These are phyloP conservation scores for Drosophila sechellia DNA, from an alignment of 1,140 invertebrate genomes.

Conservation along the genomic window DNA sequence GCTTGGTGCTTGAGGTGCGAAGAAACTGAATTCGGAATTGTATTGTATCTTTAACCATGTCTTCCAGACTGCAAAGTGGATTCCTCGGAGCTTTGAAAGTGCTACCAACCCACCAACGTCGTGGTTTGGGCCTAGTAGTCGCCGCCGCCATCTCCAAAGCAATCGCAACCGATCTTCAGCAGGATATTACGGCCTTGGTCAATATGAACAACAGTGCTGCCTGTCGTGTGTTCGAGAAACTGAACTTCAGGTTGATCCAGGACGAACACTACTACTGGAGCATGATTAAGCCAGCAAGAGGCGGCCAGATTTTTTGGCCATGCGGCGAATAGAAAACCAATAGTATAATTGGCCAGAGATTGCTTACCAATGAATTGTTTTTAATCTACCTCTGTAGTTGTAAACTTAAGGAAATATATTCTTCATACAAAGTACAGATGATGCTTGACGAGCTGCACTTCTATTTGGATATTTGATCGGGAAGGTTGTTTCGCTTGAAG, in stretches of 20 bases:
- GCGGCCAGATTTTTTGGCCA: constrained; percentile 34
- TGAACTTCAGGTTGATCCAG: constrained; percentile 35
- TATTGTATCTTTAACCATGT: too few relatives aligned
- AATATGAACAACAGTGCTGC: constrained; percentile 51
- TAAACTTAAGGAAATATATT: too few relatives aligned
- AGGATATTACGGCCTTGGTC: constrained; percentile 63
- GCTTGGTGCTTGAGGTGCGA: constrained; percentile 77
- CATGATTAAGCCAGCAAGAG: constrained; percentile 38
- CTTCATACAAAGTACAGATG: too few relatives aligned
- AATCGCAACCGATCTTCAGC: constrained; percentile 46
- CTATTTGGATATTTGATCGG: neutral
- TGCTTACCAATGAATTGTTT: too few relatives aligned
- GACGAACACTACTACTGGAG: constrained; percentile 62
- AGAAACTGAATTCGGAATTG: too few relatives aligned
- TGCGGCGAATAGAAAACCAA: neutral
- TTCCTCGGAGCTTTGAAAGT: constrained; percentile 71
- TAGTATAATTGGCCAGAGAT: too few relatives aligned
- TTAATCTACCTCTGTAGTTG: too few relatives aligned
- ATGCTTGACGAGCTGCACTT: neutral
- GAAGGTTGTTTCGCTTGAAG: neutral
- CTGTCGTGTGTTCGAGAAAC: constrained; percentile 53
- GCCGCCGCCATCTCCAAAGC: constrained; percentile 47
- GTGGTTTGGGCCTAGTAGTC: constrained; percentile 52
- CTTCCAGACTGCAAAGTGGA: constrained; percentile 64
- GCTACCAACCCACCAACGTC: constrained; percentile 42